phyloP scores from a whole-genome alignment of 2,888 invertebrate genomes.

The Tolmerus cingulatus region DNA sequence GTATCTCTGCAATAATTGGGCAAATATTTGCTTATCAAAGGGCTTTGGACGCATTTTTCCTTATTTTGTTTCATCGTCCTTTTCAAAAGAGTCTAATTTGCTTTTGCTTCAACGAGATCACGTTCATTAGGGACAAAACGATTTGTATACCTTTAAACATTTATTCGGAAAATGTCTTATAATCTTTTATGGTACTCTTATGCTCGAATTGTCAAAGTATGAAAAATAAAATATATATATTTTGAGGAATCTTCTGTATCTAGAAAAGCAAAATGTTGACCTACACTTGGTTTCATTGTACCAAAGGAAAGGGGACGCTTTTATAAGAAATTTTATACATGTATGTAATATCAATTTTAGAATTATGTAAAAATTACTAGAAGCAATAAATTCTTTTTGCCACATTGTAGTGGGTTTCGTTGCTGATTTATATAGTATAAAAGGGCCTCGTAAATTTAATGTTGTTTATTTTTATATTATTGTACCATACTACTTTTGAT shows the following conservation, averaged over 20 bases:
- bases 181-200: not conserved
- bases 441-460: too few relatives aligned
- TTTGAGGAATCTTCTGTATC: not conserved
- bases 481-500: too few relatives aligned
- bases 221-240: not conserved
- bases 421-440: too few relatives aligned
- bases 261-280: not conserved
- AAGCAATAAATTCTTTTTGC: too few relatives aligned
- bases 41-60: not conserved
- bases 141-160: not conserved
- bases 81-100: not conserved
- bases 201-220: not conserved
- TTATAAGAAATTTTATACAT: too few relatives aligned
- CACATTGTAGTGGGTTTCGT: too few relatives aligned
- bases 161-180: not conserved
- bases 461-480: too few relatives aligned
- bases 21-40: not conserved
- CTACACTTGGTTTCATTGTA: too few relatives aligned
- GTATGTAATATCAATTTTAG: too few relatives aligned
- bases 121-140: not conserved
- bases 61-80: not conserved
- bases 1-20: not conserved
- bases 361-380: too few relatives aligned
- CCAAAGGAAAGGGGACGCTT: too few relatives aligned
- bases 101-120: not conserved